phyloP scores from a whole-genome alignment of 2,888 invertebrate species.

The Megastigmus dorsalis region DNA sequence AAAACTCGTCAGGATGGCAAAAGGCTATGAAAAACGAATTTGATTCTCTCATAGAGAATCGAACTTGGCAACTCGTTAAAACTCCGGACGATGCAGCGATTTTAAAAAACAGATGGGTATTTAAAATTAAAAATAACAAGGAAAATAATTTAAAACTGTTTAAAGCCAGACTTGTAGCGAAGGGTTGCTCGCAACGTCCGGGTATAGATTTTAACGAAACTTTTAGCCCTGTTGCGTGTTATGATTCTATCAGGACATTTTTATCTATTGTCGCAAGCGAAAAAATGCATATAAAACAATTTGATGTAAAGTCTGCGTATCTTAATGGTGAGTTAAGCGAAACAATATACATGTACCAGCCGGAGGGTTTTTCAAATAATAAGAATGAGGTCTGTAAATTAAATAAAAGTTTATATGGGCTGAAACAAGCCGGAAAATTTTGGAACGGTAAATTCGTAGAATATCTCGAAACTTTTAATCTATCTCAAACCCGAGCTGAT shows the following conservation, averaged over 20 bases:
- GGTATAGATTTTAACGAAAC: constrained; percentile 62
- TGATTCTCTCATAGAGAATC: constrained; percentile 51
- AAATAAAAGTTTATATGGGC: constrained; percentile 8
- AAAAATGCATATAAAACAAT: constrained; percentile 59
- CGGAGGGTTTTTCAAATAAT: constrained; percentile 57
- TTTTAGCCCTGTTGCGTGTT: constrained; percentile 61
- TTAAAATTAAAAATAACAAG: constrained; percentile 59
- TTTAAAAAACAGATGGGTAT: constrained; percentile 36
- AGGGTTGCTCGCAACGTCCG: constrained; percentile 60
- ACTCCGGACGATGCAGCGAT: constrained; percentile 23
- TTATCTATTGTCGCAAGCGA: constrained; percentile 60
- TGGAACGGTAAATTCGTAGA: constrained; percentile 10
- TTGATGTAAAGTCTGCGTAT: constrained; percentile 59
- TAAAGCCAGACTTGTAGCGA: constrained; percentile 63
- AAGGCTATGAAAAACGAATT: constrained; percentile 56
- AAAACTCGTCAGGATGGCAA: constrained; percentile 41
- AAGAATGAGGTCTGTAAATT: constrained; percentile 55
- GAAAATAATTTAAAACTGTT: constrained; percentile 61
- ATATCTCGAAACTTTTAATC: neutral
- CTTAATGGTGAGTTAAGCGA: constrained; percentile 58
- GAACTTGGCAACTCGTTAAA: constrained; percentile 46
- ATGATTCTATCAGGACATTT: constrained; percentile 59
- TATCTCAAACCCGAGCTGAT: constrained; percentile 6
- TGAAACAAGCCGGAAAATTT: constrained; percentile 4
- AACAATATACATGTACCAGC: constrained; percentile 59